These are phyloP conservation scores for Megastigmus dorsalis DNA, from an alignment of 2,888 invertebrate species.

Conservation along the genomic window DNA sequence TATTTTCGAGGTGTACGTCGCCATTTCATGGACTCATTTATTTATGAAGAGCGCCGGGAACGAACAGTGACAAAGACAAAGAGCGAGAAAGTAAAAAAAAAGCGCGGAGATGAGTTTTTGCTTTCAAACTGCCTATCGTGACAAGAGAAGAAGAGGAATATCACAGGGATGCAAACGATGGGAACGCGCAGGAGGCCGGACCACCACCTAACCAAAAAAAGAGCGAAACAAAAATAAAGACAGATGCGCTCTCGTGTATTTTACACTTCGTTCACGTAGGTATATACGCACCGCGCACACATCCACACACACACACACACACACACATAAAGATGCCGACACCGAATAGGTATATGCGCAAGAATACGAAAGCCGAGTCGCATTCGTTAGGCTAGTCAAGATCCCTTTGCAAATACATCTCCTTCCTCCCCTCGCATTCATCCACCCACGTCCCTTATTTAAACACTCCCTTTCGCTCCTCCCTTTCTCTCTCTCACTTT, in stretches of 20 bases:
- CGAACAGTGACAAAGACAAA: not conserved
- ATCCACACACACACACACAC: too few species aligned
- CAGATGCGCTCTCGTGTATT: constrained; percentile 5
- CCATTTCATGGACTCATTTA: not conserved
- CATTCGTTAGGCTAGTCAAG: constrained; percentile 41
- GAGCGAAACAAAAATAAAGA: constrained; percentile 27
- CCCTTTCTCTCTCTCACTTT: constrained; percentile 35
- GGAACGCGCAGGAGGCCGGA: not conserved
- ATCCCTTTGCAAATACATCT: constrained; percentile 25
- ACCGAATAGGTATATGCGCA: not conserved
- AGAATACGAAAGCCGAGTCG: not conserved
- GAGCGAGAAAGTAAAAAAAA: too few species aligned
- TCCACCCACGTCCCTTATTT: constrained; percentile 30
- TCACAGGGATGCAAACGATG: not conserved
- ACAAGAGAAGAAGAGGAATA: not conserved
- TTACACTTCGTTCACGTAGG: not conserved
- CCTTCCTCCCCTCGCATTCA: not conserved
- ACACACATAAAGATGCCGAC: too few species aligned
- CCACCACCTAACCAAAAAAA: too few species aligned
- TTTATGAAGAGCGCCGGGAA: too few species aligned
- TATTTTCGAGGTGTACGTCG: not conserved
- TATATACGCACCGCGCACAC: not conserved
- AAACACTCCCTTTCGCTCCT: not conserved
- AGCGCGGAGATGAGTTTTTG: not conserved
- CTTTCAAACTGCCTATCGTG: not conserved